Evolutionary conservation across 2,888 invertebrate genomes (phyloP), one percentile per base, ranked within the genome.

Genomic region (Ceriagrion tenellum): DNA sequence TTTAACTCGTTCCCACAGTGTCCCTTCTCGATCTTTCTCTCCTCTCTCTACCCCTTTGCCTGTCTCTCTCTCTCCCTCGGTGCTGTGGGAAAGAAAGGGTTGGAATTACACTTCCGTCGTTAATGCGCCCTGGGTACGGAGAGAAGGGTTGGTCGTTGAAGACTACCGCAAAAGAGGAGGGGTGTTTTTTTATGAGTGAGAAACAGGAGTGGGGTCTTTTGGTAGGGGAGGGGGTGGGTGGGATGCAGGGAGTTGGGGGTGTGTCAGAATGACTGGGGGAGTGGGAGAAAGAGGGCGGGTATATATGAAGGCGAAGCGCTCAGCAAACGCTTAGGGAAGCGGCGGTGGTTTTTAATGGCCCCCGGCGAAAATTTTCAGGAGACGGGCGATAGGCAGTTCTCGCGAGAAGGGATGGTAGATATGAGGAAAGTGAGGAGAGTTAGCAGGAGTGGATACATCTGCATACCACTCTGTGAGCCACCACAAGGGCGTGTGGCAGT

Each of bases 61-160:
- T 40, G 20, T 12, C 20, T 47, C 88, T n/a, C 8, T 40, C 20
- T 26, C 40, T 20, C 88, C 18, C 88, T 40, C 88, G 40, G 40
- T 88, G 88, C 88, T 47, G 47, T 47, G 20, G 55, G 55, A 89
- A 89, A 89, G 89, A 89, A 89, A 89, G 89, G 89, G 89, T 89
- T 89, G 89, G 55, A 89, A 89, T 89, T 89, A 89, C 89, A 89
- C 89, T 89, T 55, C 89, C 55, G 89, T 89, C 89, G 89, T 55
- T 89, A 89, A 89, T 89, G 89, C n/a, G 89, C 55, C 47, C 89
- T n/a, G 20, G 89, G 55, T 26, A 89, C n/a, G 55, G 55, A 89
- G 59, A 59, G 59, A 16, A 20, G 16, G 89, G 89, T 40, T 88
- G 88, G 88, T 47, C 47, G 89, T 47, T 55, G 26, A 81, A 35